phyloP scores from a whole-genome alignment of 1,140 invertebrate species.

The Drosophila athabasca region DNA sequence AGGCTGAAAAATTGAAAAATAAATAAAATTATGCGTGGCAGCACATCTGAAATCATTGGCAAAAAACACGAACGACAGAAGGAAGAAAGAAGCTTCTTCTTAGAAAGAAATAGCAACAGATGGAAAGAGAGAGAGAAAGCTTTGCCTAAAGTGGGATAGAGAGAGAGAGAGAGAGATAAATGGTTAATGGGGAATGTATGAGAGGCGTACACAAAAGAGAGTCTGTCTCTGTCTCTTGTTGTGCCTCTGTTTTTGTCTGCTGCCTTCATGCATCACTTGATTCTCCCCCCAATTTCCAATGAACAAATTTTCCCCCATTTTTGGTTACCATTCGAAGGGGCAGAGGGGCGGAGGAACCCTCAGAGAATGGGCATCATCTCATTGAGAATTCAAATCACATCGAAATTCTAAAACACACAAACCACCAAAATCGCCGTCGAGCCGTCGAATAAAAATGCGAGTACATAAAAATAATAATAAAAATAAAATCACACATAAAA shows the following conservation, averaged over 20 bases:
- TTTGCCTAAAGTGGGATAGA: no score
- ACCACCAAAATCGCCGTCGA: slow-evolving; percentile 68
- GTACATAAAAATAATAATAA: slow-evolving; percentile 78
- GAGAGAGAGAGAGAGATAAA: background rate
- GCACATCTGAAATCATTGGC: slow-evolving; percentile 65
- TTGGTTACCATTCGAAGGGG: slow-evolving; percentile 5
- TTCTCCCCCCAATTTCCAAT: slow-evolving; percentile 41
- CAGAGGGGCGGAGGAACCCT: no score
- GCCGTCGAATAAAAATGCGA: slow-evolving; percentile 62
- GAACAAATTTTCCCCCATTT: slow-evolving; percentile 46
- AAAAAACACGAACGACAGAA: slow-evolving; percentile 1
- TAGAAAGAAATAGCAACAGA: slow-evolving; percentile 34
- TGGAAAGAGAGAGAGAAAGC: background rate
- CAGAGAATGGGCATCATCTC: slow-evolving; percentile 47
- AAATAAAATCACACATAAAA: slow-evolving; percentile 38
- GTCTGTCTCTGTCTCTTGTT: background rate
- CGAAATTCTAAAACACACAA: slow-evolving; percentile 79
- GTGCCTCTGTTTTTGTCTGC: background rate
- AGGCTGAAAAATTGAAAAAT: slow-evolving; percentile 73
- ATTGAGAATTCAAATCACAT: slow-evolving; percentile 79
- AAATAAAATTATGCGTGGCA: slow-evolving; percentile 78
- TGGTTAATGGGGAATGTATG: no score
- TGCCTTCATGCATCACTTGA: slow-evolving; percentile 56
- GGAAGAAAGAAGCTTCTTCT: no score
- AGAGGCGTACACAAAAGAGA: no score